phyloP scores from a whole-genome alignment of 2,113 vertebrate species.

The Cacatua alba region DNA sequence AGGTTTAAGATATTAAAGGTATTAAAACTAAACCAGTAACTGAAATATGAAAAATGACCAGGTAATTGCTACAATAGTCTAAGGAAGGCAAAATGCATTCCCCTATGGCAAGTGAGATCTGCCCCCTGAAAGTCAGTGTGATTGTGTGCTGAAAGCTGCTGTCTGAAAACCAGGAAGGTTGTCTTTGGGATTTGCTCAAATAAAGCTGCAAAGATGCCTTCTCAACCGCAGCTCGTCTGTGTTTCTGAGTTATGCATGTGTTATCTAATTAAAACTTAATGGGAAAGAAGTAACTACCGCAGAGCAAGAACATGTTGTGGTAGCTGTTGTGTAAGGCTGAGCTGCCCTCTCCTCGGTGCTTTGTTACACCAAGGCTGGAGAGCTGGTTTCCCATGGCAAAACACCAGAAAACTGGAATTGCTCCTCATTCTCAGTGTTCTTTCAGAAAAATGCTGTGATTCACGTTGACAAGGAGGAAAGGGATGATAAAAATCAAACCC shows the following conservation, averaged over 20 bases:
- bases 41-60: background rate
- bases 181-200: background rate
- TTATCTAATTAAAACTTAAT: background rate
- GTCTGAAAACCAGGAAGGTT: background rate
- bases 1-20: background rate
- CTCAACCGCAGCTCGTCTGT: background rate
- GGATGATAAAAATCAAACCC: background rate
- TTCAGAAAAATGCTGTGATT: background rate
- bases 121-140: background rate
- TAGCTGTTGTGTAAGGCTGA: background rate
- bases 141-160: background rate
- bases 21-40: background rate
- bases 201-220: background rate
- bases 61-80: background rate
- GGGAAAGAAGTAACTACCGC: background rate
- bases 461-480: background rate
- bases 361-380: background rate
- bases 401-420: background rate
- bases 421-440: background rate
- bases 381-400: background rate
- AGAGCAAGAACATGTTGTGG: background rate
- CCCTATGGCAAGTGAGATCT: background rate
- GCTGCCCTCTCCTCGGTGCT: background rate
- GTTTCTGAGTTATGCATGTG: background rate
- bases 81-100: background rate